Percentiles rank a stretch among this genome's conserved stretches.
Conservation (phyloP, 92 coral and sea anemone species). For the Metridium senile region DNA sequence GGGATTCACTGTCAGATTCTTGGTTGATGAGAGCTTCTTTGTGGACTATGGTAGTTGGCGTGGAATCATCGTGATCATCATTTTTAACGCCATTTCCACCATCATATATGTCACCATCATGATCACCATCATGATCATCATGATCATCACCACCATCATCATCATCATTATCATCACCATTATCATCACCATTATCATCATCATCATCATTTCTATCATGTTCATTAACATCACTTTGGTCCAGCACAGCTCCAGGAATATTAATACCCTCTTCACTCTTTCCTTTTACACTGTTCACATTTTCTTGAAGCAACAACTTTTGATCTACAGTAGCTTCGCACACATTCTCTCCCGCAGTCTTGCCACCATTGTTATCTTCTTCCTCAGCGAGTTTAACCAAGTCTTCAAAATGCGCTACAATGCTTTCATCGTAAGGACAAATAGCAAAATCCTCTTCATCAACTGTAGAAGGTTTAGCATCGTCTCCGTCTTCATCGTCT, state of each 20-base stretch:
- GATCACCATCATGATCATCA: neutral
- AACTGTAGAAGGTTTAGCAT: neutral
- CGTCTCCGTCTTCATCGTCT: conserved; percentile 8
- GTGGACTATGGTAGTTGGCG: neutral
- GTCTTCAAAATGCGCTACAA: conserved; percentile 14
- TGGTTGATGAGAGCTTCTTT: neutral
- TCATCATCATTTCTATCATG: neutral
- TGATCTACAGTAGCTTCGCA: neutral
- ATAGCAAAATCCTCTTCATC: conserved; percentile 19
- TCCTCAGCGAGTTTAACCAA: conserved; percentile 11
- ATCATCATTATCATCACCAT: neutral
- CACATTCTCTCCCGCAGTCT: neutral
- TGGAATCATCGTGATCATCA: neutral
- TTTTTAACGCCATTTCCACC: neutral
- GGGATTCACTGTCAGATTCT: neutral
- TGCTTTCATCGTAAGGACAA: conserved; percentile 26
- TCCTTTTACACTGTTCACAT: neutral
- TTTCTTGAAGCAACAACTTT: neutral
- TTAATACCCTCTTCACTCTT: neutral
- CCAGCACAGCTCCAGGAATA: conserved; percentile 16
- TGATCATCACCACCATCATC: neutral
- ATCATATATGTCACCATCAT: neutral
- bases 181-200: conserved; percentile 1
- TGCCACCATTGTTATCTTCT: neutral
- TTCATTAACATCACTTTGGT: conserved; percentile 1